Base-by-base conservation (phyloP, 2,888 invertebrate species). In the Drosophila diplacantha region DNA sequence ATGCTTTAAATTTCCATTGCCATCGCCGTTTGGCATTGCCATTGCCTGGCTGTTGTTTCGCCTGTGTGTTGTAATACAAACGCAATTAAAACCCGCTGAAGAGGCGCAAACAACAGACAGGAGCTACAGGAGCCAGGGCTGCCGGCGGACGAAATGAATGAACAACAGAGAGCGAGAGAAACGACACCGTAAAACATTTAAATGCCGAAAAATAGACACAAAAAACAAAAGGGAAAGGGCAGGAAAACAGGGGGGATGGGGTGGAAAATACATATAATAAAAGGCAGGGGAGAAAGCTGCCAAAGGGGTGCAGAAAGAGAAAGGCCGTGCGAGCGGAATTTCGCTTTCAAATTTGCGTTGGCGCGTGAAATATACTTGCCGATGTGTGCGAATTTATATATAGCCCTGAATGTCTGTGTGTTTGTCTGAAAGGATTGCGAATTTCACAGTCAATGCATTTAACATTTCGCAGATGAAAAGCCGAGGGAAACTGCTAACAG, bases 21-120 rank as follows among this genome's bases (percentile, higher is more conserved):
- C 60, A 54, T 43, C 20, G 66, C 35, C 61, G 56, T 59, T 58
- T 56, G 58, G 57, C 57, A 79, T 80, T 82, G 80, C 80, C 78
- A 80, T 38, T 34, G 66, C 37, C 61, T 56, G 57, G 43, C 60
- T 44, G 43, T 56, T 43, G 55, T 63, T 47, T 51, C 59, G 61
- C 37, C 20, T 39, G 62, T 51, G 70, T 54, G 71, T 79, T 69
- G 77, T 83, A 81, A 81, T 83, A 79, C 81, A 81, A 81, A 81
- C 81, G 81, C 81, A 81, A 81, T 81, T 81, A 81, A 81, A 81
- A 81, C 82, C 76, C 81, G 77, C 84, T 81, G 75, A 75, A 73
- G 73, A 80, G 77, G 75, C 74, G 73, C 70, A 77, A 80, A 75
- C 80, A 82, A 76, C 81, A 76, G 82, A 81, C 74, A 77, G 69